Percentiles rank a stretch among this genome's conserved stretches.
These are phyloP conservation scores for Pocillopora verrucosa DNA, from an alignment of 64 coral and sea anemone genomes.

Conservation along the genomic window DNA sequence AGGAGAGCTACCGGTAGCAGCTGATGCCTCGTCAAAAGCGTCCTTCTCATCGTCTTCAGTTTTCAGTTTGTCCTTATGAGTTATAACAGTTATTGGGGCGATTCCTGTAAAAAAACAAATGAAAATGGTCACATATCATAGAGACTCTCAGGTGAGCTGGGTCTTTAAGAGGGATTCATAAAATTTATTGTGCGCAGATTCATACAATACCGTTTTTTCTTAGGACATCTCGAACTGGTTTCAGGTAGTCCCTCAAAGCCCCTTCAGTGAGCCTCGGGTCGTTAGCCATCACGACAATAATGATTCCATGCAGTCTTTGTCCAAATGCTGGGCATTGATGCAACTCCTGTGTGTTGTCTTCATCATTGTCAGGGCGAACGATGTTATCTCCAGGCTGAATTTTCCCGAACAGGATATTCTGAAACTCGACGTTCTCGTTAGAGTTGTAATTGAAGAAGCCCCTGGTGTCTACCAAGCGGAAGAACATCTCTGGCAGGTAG, in stretches of 20 bases:
- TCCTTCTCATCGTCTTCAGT: no score
- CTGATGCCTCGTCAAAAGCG: no score
- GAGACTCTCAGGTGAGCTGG: not conserved
- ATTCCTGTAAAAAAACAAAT: no score
- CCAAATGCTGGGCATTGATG: not conserved
- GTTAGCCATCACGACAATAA: slow-evolving; percentile 53
- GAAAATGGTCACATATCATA: not conserved
- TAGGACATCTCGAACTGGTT: slow-evolving; percentile 39
- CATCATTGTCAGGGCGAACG: not conserved
- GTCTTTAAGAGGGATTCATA: no score
- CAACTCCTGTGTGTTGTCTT: not conserved
- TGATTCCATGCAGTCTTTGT: slow-evolving; percentile 47
- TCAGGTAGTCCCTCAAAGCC: slow-evolving; percentile 41
- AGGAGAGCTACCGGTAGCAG: no score
- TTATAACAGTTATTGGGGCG: no score
- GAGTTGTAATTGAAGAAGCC: slow-evolving; percentile 62
- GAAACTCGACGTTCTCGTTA: slow-evolving; percentile 41
- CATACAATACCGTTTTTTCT: slow-evolving; percentile 22
- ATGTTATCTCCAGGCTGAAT: slow-evolving; percentile 53
- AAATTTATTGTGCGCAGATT: not conserved
- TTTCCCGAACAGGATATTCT: slow-evolving; percentile 47
- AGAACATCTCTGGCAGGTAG: slow-evolving; percentile 65
- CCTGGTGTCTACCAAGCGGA: slow-evolving; percentile 57
- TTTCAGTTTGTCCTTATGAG: no score
- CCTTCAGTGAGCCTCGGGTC: slow-evolving; percentile 33